These are phyloP conservation scores for Linnaemya vulpina DNA, from an alignment of 2,888 invertebrate species.

Conservation along the genomic window DNA sequence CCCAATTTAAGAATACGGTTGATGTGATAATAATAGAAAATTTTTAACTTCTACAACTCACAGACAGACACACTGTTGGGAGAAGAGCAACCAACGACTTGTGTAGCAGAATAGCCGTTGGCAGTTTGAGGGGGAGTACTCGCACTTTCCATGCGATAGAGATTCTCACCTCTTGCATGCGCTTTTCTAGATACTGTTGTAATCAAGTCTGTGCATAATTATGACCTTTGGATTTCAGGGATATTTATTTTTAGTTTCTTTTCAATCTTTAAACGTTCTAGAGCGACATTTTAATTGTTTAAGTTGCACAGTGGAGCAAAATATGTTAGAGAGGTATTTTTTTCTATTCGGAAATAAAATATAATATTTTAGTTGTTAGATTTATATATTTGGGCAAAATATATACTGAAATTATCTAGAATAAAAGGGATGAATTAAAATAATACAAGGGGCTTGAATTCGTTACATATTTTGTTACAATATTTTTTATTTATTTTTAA, in stretches of 20 bases:
- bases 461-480: no score
- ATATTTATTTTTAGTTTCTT: background rate
- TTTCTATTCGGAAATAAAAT: no score
- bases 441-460: no score
- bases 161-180: conserved; percentile 23
- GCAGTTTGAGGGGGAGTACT: conserved; percentile 6
- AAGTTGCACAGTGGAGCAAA: background rate
- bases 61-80: background rate
- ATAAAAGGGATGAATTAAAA: no score
- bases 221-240: conserved; percentile 31
- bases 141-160: background rate
- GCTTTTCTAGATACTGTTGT: background rate
- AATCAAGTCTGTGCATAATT: background rate
- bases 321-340: background rate
- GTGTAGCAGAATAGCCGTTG: conserved; percentile 5
- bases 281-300: background rate
- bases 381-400: no score
- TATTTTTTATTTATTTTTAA: no score
- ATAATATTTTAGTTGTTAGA: no score
- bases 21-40: background rate
- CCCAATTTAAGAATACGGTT: background rate
- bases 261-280: conserved; percentile 22
- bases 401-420: no score
- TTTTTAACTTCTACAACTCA: background rate
- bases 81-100: conserved; percentile 7